phyloP scores from a whole-genome alignment of 2,888 invertebrate species.

The Heterodera filipjevi region DNA sequence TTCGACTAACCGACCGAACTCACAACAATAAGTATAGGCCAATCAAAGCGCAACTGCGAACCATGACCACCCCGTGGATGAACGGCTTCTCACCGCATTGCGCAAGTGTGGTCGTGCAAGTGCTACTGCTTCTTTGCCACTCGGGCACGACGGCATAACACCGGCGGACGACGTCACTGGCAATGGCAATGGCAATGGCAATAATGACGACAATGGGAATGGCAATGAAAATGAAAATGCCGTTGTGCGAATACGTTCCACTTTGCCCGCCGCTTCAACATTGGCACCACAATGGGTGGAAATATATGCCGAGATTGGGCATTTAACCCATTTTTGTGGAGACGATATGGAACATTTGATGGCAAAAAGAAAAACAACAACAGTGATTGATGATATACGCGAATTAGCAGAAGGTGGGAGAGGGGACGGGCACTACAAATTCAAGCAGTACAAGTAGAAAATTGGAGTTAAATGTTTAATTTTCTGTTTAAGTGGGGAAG shows the following conservation, averaged over 20 bases:
- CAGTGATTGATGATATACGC: neutral
- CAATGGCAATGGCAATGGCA: neutral
- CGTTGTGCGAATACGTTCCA: neutral
- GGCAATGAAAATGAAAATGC: neutral
- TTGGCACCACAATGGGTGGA: conserved; percentile 21
- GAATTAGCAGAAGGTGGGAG: neutral
- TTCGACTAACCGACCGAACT: no score
- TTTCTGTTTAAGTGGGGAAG: no score
- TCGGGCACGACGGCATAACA: neutral
- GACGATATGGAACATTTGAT: neutral
- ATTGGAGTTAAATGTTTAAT: no score
- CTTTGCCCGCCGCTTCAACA: neutral
- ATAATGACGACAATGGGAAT: neutral
- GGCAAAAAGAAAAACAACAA: neutral
- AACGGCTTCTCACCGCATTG: conserved; percentile 35
- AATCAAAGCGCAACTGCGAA: conserved; percentile 31
- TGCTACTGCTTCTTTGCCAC: neutral
- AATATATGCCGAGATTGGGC: conserved; percentile 43
- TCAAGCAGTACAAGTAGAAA: no score
- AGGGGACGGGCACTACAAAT: no score
- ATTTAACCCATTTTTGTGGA: conserved; percentile 37
- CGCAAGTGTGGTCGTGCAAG: conserved; percentile 32
- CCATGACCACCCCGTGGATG: conserved; percentile 42
- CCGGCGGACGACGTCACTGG: neutral
- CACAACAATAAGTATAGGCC: conserved; percentile 6